A percentile compares a stretch with the other conserved stretches of the same genome.
Conservation (phyloP, 2,113 vertebrate genomes). For the Ctenomys sociabilis region DNA sequence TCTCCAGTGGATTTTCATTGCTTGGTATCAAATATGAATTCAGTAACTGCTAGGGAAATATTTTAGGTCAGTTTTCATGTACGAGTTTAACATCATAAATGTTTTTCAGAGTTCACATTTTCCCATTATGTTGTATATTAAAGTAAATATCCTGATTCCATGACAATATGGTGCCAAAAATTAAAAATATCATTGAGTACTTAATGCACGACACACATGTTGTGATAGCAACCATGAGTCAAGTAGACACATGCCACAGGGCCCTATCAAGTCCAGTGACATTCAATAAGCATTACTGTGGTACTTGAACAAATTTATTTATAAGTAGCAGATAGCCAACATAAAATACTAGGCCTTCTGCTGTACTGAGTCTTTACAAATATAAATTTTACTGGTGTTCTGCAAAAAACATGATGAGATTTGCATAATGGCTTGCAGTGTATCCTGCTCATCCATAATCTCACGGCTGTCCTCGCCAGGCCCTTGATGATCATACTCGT, state of each 20-base stretch:
- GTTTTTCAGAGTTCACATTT: background rate
- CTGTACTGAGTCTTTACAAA: background rate
- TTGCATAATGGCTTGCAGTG: background rate
- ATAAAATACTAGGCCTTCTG: background rate
- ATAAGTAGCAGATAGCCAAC: background rate
- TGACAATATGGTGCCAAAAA: background rate
- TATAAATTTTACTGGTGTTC: background rate
- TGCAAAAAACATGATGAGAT: background rate
- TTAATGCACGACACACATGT: background rate
- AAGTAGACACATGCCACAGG: background rate
- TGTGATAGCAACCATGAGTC: background rate
- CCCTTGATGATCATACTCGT: background rate
- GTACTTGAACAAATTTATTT: background rate
- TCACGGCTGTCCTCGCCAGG: background rate
- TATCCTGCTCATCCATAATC: background rate
- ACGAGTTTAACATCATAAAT: background rate
- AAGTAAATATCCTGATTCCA: background rate
- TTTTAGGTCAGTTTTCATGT: background rate
- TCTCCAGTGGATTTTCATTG: background rate
- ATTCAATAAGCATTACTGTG: background rate
- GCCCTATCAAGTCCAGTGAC: background rate
- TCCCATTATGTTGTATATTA: background rate
- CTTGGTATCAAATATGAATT: background rate
- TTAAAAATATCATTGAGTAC: background rate
- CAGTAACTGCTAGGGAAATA: background rate